These are phyloP conservation scores for Furnarius figulus DNA, from an alignment of 2,113 vertebrate species.

Conservation along the genomic window DNA sequence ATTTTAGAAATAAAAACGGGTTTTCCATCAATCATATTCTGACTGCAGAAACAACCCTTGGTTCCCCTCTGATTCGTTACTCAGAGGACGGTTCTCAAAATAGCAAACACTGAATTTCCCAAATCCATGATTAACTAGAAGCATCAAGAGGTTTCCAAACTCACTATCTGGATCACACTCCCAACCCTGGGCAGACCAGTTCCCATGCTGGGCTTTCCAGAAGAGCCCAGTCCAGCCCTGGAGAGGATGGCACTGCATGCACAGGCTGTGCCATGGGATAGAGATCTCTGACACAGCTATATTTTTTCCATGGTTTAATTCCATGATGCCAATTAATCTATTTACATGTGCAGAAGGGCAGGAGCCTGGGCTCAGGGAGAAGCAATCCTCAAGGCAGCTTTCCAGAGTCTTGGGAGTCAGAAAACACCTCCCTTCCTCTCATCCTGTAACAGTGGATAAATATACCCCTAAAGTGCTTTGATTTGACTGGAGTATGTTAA, in stretches of 20 bases:
- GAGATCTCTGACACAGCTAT: background rate
- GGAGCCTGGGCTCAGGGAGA: background rate
- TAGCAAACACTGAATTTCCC: background rate
- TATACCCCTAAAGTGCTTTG: background rate
- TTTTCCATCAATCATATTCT: background rate
- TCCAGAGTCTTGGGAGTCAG: background rate
- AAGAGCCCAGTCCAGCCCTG: background rate
- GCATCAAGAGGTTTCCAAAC: background rate
- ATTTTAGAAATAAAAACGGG: background rate
- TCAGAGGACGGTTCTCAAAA: background rate
- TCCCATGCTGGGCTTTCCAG: background rate
- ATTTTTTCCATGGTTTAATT: background rate
- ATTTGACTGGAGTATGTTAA: background rate
- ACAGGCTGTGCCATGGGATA: rapidly evolving
- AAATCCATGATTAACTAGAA: background rate
- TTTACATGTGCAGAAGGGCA: background rate
- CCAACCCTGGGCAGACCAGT: background rate
- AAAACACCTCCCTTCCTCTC: background rate
- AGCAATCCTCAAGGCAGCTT: background rate
- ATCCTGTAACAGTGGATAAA: background rate
- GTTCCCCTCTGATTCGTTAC: background rate
- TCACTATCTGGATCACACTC: background rate
- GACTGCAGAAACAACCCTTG: background rate
- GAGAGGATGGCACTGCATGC: rapidly evolving
- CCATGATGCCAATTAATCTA: background rate